Evolutionary conservation across 1,140 invertebrate genomes (phyloP).

Genomic region (Temnothorax nylanderi): DNA sequence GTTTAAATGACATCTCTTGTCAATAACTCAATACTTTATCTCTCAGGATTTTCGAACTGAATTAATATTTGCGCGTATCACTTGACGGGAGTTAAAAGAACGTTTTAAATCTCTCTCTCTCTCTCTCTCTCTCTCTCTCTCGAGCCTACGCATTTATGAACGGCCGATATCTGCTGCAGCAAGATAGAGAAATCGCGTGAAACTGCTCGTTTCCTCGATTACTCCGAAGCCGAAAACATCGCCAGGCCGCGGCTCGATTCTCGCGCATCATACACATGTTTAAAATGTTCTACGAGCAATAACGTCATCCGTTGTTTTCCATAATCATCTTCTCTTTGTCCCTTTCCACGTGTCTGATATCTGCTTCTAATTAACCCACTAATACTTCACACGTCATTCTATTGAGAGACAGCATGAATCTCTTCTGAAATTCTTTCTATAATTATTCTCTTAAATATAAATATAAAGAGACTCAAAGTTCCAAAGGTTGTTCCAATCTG

Average conservation of each 20-base stretch:
- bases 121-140: not conserved
- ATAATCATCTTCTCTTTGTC: not conserved
- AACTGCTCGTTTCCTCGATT: constrained; percentile 4
- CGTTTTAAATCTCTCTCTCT: not conserved
- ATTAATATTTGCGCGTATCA: not conserved
- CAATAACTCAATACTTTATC: not conserved
- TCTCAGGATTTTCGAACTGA: not conserved
- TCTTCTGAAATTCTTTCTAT: not conserved
- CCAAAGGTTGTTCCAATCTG: no score
- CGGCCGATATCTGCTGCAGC: not conserved
- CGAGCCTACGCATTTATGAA: not conserved
- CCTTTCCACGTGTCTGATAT: not conserved
- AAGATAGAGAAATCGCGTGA: constrained; percentile 5
- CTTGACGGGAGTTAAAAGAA: not conserved
- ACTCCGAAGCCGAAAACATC: not conserved
- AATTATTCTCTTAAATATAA: not conserved
- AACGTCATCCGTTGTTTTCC: not conserved
- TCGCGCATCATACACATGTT: not conserved
- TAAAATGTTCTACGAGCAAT: not conserved
- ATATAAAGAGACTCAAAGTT: no score
- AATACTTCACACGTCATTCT: not conserved
- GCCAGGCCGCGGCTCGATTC: not conserved
- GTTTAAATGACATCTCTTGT: not conserved
- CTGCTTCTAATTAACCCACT: not conserved
- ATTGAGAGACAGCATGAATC: not conserved